These are phyloP conservation scores for Megaceryle torquata DNA, from an alignment of 2,113 vertebrate genomes.

Conservation along the genomic window DNA sequence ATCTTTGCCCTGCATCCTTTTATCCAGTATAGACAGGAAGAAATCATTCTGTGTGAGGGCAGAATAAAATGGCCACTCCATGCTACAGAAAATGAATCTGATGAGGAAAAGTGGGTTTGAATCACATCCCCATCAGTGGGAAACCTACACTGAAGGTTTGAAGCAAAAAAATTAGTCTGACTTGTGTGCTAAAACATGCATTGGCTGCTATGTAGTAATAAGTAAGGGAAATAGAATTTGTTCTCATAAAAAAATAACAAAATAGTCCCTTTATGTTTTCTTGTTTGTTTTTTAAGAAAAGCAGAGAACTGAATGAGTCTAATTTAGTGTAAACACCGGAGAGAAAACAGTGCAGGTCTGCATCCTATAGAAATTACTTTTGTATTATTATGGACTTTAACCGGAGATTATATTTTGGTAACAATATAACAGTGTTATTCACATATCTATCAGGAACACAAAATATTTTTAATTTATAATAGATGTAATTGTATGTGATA, in stretches of 20 bases:
- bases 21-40: neutral
- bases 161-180: neutral
- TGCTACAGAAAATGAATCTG: neutral
- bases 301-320: neutral
- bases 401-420: conserved; percentile 45
- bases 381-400: conserved; percentile 43
- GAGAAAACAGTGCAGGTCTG: conserved; percentile 8
- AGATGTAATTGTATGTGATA: conserved; percentile 59
- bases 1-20: neutral
- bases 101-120: neutral
- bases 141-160: neutral
- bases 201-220: neutral
- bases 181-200: neutral
- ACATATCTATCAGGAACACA: conserved; percentile 38
- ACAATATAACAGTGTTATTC: conserved; percentile 41
- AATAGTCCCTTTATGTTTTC: neutral
- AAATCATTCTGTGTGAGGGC: neutral
- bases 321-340: neutral
- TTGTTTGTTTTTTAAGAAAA: neutral
- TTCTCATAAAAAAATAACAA: neutral
- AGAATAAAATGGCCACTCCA: neutral
- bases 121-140: rapidly evolving
- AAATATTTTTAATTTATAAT: conserved; percentile 45
- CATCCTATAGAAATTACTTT: conserved; percentile 17
- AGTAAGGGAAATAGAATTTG: neutral